Conservation (phyloP, 2,797 vertebrate species). For the Crenichthys baileyi region DNA sequence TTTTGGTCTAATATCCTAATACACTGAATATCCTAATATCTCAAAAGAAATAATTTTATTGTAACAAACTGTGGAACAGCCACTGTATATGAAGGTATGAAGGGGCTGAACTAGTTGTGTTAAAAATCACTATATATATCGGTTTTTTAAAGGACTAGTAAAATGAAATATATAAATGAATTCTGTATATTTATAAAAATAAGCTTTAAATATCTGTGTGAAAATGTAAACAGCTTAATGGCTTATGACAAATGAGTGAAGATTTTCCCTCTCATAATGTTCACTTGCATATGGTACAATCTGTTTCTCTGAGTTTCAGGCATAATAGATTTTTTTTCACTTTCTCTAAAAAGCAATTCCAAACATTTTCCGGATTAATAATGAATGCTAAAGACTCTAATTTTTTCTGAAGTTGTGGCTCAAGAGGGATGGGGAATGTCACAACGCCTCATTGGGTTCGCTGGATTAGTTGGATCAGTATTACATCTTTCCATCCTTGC, state of each 20-base stretch:
- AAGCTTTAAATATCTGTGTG: not conserved
- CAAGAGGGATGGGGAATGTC: constrained; percentile 56
- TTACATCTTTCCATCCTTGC: constrained; percentile 52
- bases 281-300: constrained; percentile 34
- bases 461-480: constrained; percentile 62
- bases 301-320: constrained; percentile 34
- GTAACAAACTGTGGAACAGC: no score
- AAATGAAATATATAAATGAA: no score
- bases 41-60: no score
- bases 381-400: constrained; percentile 73
- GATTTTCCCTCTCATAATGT: constrained; percentile 4
- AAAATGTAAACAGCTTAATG: not conserved
- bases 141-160: no score
- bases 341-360: constrained; percentile 43
- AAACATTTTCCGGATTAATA: constrained; percentile 65
- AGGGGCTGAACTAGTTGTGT: no score
- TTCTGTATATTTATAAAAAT: not conserved
- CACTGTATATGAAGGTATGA: no score
- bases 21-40: no score
- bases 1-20: no score
- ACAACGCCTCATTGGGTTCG: constrained; percentile 63
- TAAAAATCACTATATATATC: no score
- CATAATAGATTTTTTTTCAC: constrained; percentile 30
- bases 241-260: not conserved
- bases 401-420: constrained; percentile 65